Conservation (phyloP, 2,797 vertebrate species). For the Amblyopsis hoosieri region DNA sequence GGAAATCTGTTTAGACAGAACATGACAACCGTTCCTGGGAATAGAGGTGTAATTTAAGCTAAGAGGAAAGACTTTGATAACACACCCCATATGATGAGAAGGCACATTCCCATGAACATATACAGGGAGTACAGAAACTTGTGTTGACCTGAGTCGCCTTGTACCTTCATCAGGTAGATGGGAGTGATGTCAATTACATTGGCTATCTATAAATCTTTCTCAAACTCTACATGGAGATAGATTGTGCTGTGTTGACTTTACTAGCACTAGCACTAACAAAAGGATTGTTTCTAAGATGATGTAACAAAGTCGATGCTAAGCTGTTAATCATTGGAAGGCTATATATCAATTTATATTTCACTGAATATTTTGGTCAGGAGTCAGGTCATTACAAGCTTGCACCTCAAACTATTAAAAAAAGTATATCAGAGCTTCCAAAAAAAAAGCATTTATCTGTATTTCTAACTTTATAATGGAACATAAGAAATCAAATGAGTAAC, state of each 20-base stretch:
- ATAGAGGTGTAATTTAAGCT: neutral
- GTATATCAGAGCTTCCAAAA: slow-evolving; percentile 19
- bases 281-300: slow-evolving; percentile 27
- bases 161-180: neutral
- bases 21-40: neutral
- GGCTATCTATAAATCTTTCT: too few relatives aligned
- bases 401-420: slow-evolving; percentile 25
- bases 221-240: too few relatives aligned
- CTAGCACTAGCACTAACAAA: too few relatives aligned
- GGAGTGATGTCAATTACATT: neutral
- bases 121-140: slow-evolving; percentile 1
- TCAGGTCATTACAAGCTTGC: slow-evolving; percentile 19
- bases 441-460: neutral
- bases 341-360: slow-evolving; percentile 22
- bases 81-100: slow-evolving; percentile 5
- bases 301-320: slow-evolving; percentile 19
- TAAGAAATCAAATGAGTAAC: too few relatives aligned
- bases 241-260: too few relatives aligned
- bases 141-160: neutral
- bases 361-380: slow-evolving; percentile 7
- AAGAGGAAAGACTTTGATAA: neutral
- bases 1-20: neutral
- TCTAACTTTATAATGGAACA: neutral
- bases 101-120: neutral
- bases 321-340: slow-evolving; percentile 24